Conservation (phyloP, 2,113 vertebrate genomes). For the Scortum barcoo region DNA sequence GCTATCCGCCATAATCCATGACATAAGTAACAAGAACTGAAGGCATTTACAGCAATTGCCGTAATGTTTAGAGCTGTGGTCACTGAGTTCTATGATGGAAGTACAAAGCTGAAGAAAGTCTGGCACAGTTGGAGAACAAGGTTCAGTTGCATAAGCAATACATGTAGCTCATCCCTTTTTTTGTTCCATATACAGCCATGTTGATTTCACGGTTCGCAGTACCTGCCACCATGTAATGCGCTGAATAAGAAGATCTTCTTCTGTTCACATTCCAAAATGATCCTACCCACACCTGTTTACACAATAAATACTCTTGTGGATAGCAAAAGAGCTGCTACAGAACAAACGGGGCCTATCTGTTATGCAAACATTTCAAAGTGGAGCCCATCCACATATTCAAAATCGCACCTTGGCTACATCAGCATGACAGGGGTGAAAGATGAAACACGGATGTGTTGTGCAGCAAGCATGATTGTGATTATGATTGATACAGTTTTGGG, state of each 20-base stretch:
- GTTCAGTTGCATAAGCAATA: neutral
- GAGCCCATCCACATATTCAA: neutral
- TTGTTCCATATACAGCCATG: neutral
- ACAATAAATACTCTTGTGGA: constrained; percentile 28
- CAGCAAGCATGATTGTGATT: neutral
- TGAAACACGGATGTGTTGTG: neutral
- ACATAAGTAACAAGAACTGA: neutral
- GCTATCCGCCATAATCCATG: neutral
- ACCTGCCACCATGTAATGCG: neutral
- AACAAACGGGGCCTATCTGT: constrained; percentile 53
- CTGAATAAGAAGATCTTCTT: neutral
- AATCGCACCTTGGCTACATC: constrained; percentile 18
- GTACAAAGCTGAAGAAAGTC: neutral
- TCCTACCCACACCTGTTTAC: constrained; percentile 30
- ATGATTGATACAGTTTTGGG: neutral
- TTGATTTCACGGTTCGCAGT: neutral
- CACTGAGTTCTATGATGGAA: neutral
- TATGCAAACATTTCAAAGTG: constrained; percentile 58
- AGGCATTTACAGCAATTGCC: neutral
- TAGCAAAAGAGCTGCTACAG: constrained; percentile 21
- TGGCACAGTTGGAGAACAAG: neutral
- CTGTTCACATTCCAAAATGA: constrained; percentile 33
- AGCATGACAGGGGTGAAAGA: neutral
- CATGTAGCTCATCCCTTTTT: neutral
- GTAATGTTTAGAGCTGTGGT: neutral